Percentiles rank a stretch among this genome's conserved stretches.
Conservation (phyloP, 2,797 vertebrate genomes). For the Anas acuta region DNA sequence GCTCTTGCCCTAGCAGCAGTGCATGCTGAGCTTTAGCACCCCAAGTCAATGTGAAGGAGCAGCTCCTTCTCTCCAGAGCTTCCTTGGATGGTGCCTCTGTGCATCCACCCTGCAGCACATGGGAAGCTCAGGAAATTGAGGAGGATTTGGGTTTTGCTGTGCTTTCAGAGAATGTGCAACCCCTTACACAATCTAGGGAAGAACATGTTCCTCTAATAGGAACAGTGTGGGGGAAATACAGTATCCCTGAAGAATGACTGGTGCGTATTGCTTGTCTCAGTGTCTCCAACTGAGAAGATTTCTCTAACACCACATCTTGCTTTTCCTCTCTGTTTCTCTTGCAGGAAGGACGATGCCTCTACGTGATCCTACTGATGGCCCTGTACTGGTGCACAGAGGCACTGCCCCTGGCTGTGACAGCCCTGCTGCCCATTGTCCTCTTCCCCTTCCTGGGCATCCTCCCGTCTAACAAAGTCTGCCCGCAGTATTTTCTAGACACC, state of each 20-base stretch:
- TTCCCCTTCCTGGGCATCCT: conserved; percentile 94
- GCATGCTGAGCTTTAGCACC: not conserved
- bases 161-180: not conserved
- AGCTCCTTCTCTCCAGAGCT: not conserved
- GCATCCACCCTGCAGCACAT: accelerated
- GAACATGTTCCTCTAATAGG: not conserved
- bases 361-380: conserved; percentile 93
- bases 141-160: not conserved
- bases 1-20: not conserved
- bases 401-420: conserved; percentile 92
- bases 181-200: accelerated
- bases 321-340: not conserved
- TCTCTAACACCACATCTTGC: not conserved
- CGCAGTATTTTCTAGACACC: conserved; percentile 96
- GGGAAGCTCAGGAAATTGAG: not conserved
- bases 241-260: not conserved
- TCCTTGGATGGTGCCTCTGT: not conserved
- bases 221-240: not conserved
- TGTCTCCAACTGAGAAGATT: not conserved
- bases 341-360: conserved; percentile 96
- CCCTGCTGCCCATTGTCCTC: conserved; percentile 92
- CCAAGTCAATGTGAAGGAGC: not conserved
- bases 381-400: conserved; percentile 96
- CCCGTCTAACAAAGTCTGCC: conserved; percentile 89
- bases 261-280: not conserved